Evolutionary conservation across 1,140 invertebrate genomes (phyloP).

Genomic region (Cephus cinctus): DNA sequence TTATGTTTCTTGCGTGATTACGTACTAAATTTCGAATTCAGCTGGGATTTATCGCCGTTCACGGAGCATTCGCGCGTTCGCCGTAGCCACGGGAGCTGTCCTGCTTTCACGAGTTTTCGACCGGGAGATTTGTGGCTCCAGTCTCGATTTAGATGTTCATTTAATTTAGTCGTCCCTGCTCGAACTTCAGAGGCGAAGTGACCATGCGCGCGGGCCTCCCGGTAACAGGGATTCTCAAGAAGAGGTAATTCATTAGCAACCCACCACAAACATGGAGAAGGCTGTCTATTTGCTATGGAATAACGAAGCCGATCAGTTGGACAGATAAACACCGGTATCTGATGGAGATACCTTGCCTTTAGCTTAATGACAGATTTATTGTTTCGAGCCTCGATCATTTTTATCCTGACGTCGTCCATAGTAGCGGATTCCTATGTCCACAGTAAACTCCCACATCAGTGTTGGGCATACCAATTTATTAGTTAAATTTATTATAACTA

Average conservation of each 20-base stretch:
- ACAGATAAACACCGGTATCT: constrained; percentile 14
- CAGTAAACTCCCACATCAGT: too few relatives aligned
- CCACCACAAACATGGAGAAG: constrained; percentile 11
- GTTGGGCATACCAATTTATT: too few relatives aligned
- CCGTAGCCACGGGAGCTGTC: not conserved
- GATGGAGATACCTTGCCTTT: constrained; percentile 9
- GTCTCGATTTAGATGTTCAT: not conserved
- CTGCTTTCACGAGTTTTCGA: not conserved
- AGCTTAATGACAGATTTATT: constrained; percentile 21
- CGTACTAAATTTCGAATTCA: not conserved
- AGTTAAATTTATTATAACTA: too few relatives aligned
- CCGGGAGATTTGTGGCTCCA: not conserved
- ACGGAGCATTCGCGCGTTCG: not conserved
- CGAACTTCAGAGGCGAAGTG: not conserved
- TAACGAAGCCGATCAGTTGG: constrained; percentile 20
- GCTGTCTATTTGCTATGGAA: constrained; percentile 7
- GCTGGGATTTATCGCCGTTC: not conserved
- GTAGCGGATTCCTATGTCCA: too few relatives aligned
- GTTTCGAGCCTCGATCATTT: too few relatives aligned
- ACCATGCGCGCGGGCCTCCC: not conserved
- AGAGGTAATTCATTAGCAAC: constrained; percentile 20
- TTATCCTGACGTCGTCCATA: too few relatives aligned
- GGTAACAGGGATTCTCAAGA: constrained; percentile 2
- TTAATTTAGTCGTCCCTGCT: not conserved
- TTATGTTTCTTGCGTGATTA: not conserved